phyloP scores from a whole-genome alignment of 2,113 vertebrate genomes.

The Lathamus discolor region DNA sequence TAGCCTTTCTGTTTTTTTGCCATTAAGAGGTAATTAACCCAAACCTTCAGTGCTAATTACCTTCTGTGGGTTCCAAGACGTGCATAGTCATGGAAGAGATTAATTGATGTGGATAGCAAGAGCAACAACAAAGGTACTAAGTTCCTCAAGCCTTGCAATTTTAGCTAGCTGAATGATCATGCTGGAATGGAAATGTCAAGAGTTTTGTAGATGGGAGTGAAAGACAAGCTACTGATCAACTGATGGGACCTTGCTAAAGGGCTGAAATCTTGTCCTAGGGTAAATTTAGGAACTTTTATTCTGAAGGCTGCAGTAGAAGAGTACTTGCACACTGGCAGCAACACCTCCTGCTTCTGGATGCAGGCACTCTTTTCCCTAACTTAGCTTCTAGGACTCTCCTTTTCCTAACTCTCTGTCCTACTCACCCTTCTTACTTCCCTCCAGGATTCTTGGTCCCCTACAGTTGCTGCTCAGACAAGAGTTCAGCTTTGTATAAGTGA shows the following conservation, averaged over 20 bases:
- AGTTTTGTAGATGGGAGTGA: neutral
- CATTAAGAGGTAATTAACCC: neutral
- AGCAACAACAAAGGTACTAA: too few relatives aligned
- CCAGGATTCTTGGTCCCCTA: neutral
- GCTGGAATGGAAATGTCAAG: neutral
- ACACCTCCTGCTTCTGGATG: neutral
- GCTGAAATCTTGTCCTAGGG: neutral
- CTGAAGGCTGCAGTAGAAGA: neutral
- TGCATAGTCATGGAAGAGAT: neutral
- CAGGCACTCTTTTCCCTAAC: neutral
- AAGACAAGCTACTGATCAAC: neutral
- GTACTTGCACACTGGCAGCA: rapidly evolving
- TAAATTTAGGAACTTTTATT: neutral
- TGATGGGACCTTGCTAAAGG: neutral
- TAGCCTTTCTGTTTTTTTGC: neutral
- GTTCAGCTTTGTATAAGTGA: neutral
- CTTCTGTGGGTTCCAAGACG: neutral
- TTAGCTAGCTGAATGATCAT: neutral
- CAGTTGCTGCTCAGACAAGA: neutral
- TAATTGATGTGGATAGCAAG: neutral
- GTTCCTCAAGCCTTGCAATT: neutral
- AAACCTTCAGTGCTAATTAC: neutral
- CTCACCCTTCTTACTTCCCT: neutral
- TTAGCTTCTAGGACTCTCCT: neutral
- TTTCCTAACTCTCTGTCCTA: neutral